phyloP scores from a whole-genome alignment of 2,888 invertebrate genomes.

The Eulithis testata region DNA sequence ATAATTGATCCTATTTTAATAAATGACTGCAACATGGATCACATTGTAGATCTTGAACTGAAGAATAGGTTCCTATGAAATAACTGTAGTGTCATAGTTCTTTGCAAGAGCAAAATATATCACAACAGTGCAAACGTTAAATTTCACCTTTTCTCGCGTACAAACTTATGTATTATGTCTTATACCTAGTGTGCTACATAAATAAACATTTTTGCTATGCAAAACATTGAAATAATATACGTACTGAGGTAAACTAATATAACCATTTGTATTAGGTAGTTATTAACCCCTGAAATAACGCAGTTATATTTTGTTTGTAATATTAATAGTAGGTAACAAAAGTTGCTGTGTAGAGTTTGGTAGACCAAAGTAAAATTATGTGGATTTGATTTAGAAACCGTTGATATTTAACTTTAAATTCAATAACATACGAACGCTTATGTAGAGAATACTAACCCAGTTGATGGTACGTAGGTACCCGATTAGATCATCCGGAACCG shows the following conservation, averaged over 20 bases:
- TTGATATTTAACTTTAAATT: background rate
- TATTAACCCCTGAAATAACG: background rate
- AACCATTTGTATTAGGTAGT: background rate
- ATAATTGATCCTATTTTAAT: slow-evolving; percentile 24
- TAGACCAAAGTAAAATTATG: background rate
- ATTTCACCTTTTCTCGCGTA: background rate
- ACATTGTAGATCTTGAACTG: slow-evolving; percentile 74
- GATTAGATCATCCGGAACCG: slow-evolving; percentile 51
- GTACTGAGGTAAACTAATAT: background rate
- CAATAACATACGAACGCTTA: slow-evolving; percentile 39
- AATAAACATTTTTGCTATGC: no score
- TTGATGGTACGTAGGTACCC: slow-evolving; percentile 44
- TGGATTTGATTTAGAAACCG: background rate
- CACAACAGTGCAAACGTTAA: background rate
- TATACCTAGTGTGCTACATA: background rate
- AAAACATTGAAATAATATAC: no score
- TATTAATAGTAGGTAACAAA: background rate
- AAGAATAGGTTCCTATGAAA: slow-evolving; percentile 78
- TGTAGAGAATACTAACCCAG: slow-evolving; percentile 54
- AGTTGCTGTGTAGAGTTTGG: background rate
- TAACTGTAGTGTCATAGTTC: slow-evolving; percentile 56
- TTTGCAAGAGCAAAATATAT: slow-evolving; percentile 48
- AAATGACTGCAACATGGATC: slow-evolving; percentile 46
- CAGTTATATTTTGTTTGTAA: background rate
- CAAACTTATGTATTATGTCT: background rate